phyloP scores from a whole-genome alignment of 2,888 invertebrate species.

The Pandemis corylana region DNA sequence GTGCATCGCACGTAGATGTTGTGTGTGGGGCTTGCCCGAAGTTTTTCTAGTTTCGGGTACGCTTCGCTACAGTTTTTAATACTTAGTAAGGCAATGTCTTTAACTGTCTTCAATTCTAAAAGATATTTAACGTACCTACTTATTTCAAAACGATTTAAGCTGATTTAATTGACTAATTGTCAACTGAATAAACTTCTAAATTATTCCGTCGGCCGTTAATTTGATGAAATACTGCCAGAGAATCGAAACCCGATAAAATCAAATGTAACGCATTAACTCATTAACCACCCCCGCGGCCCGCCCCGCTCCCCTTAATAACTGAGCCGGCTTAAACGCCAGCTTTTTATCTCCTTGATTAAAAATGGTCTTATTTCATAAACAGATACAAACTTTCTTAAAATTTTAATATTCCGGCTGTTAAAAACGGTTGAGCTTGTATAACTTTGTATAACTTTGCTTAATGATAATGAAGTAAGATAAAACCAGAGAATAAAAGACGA shows the following conservation, averaged over 20 bases:
- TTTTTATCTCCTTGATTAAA: slow-evolving; percentile 48
- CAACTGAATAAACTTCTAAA: slow-evolving; percentile 17
- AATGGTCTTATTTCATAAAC: slow-evolving; percentile 46
- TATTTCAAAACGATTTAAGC: not conserved
- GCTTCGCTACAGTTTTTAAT: too few species aligned
- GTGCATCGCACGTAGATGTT: too few species aligned
- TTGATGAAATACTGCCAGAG: slow-evolving; percentile 55
- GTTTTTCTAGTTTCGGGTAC: too few species aligned
- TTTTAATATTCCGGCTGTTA: slow-evolving; percentile 28
- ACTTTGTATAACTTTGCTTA: slow-evolving; percentile 18
- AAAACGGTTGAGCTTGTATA: slow-evolving; percentile 6
- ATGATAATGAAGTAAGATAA: slow-evolving; percentile 15
- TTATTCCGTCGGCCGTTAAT: slow-evolving; percentile 53
- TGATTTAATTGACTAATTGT: slow-evolving; percentile 1
- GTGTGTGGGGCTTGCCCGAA: too few species aligned
- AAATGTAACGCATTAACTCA: slow-evolving; percentile 37
- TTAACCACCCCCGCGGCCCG: slow-evolving; percentile 18
- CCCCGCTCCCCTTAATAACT: slow-evolving; percentile 44
- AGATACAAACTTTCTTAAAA: slow-evolving; percentile 42
- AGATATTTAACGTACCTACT: too few species aligned
- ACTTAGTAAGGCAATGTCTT: too few species aligned
- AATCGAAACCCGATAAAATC: slow-evolving; percentile 57
- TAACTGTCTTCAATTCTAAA: too few species aligned
- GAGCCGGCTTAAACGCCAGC: slow-evolving; percentile 34
- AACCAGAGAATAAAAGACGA: slow-evolving; percentile 12